Conservation (phyloP, 2,888 invertebrate species). For the Andrena flavipes region DNA sequence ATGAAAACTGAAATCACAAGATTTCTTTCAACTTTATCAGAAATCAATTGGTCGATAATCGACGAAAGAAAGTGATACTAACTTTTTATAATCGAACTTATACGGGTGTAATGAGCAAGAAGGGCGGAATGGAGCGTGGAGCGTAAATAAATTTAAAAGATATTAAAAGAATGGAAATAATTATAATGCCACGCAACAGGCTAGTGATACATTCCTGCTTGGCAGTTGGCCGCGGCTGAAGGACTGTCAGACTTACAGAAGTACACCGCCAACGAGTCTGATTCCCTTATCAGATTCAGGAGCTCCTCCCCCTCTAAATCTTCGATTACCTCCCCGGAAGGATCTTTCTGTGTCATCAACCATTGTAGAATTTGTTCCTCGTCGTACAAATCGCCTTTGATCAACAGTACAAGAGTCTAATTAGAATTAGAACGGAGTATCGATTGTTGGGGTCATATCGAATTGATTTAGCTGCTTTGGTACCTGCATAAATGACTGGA, state of each 20-base stretch:
- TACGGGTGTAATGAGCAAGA: neutral
- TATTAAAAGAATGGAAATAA: slow-evolving; percentile 37
- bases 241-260: slow-evolving; percentile 91
- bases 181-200: slow-evolving; percentile 65
- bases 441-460: too few species aligned
- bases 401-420: neutral
- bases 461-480: neutral
- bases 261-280: slow-evolving; percentile 94
- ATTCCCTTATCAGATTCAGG: slow-evolving; percentile 90
- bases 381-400: slow-evolving; percentile 92
- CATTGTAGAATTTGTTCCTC: slow-evolving; percentile 95
- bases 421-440: neutral
- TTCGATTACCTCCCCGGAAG: slow-evolving; percentile 95
- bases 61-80: neutral
- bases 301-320: slow-evolving; percentile 93
- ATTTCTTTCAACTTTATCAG: too few species aligned
- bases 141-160: slow-evolving; percentile 7
- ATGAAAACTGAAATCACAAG: too few species aligned
- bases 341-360: slow-evolving; percentile 96
- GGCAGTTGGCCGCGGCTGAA: slow-evolving; percentile 71
- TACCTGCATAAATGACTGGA: slow-evolving; percentile 96
- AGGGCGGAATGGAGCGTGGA: neutral
- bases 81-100: neutral
- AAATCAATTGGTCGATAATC: too few species aligned
- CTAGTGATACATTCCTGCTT: slow-evolving; percentile 79